Percentiles rank a stretch among this genome's conserved stretches.
phyloP scores from a whole-genome alignment of 2,113 vertebrate species.

The Ctenodactylus gundi region DNA sequence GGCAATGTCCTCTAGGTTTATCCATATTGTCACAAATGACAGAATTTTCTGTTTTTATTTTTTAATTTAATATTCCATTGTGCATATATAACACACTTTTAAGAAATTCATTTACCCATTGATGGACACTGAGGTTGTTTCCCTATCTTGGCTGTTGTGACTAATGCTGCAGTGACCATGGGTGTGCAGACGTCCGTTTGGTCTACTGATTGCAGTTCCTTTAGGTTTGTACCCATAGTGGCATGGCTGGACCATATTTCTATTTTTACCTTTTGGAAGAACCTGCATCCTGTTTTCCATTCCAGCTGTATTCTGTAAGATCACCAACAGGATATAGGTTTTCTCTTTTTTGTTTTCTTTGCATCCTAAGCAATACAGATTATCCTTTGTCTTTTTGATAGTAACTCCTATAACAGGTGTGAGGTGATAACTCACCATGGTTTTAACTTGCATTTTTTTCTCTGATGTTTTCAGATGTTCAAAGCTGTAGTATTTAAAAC shows the following conservation, averaged over 20 bases:
- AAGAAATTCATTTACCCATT: background rate
- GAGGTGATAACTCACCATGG: background rate
- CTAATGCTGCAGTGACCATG: background rate
- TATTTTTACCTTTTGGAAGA: background rate
- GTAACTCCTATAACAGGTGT: background rate
- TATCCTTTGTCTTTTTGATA: background rate
- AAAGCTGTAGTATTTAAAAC: background rate
- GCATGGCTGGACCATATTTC: background rate
- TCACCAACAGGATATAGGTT: background rate
- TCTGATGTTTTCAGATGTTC: background rate
- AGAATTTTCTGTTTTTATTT: background rate
- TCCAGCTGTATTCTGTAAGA: background rate
- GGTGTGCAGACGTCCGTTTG: background rate
- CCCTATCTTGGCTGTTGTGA: background rate
- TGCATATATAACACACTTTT: background rate
- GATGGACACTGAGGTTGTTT: background rate
- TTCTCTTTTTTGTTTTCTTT: background rate
- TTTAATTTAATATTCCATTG: background rate
- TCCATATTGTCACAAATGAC: background rate
- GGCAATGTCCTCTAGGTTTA: background rate
- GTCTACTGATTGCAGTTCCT: background rate
- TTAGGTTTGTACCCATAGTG: too few species aligned
- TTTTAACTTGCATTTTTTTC: background rate
- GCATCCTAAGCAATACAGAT: background rate
- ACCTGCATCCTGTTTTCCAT: background rate